Base-by-base conservation (phyloP, 2,113 vertebrate species). In the Xiphophorus hellerii region DNA sequence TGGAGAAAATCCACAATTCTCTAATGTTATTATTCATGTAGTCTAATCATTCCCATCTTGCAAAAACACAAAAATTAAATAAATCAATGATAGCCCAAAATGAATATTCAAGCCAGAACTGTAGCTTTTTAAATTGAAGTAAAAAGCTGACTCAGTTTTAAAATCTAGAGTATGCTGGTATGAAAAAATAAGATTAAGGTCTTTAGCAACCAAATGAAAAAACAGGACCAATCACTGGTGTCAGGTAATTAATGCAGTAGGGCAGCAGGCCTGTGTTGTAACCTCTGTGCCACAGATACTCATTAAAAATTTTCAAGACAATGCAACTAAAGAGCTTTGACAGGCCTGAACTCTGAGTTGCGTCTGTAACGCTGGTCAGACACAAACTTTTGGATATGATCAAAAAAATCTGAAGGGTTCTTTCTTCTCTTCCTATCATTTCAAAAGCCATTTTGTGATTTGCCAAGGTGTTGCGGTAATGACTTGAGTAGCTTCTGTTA, bases 281-380 rank as follows among this genome's bases (percentile, higher is more conserved):
- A 83, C 80, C 76, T 87, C 69, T 67, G 76, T 71, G 84, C 73
- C 71, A 69, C 64, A 30, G 65, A 71, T 17, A 64, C 69, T 77
- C 76, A 51, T 73, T 73, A 78, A 62, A 78, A 67, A 72, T 22
- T 77, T 62, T 35, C 12, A n/a, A 65, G 61, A 70, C 62, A 25
- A 33, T 27, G 62, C 58, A 48, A 27, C 39, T 66, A 33, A 70
- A 66, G 28, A 58, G 37, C 60, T 65, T 63, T 48, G 69, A 79
- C 31, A 29, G 51, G 37, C 61, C 54, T 75, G 64, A 30, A 66
- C 48, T 74, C 66, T 33, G 54, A 67, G 14, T 28, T 71, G 76
- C 12, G 44, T 54, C 69, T 30, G 7, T 30, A 58, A 71, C 44
- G 35, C 67, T 37, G 48, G 72, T 60, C 65, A 39, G 27, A 62